These are phyloP conservation scores for Thalassoma bifasciatum DNA, from an alignment of 2,113 vertebrate species.

Conservation along the genomic window DNA sequence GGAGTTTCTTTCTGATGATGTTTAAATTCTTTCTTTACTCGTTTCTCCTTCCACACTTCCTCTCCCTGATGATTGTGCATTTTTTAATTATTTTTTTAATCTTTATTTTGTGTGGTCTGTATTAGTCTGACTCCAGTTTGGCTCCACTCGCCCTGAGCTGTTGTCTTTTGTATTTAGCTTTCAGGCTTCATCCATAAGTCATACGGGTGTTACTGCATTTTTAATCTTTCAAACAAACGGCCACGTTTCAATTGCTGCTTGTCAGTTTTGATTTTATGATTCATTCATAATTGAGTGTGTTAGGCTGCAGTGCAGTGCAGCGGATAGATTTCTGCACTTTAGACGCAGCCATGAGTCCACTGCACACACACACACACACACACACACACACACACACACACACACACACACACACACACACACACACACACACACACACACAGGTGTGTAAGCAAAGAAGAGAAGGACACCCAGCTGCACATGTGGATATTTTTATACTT, in stretches of 20 bases:
- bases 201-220: constrained; percentile 72
- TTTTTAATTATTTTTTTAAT: too few species aligned
- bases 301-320: constrained; percentile 56
- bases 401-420: too few species aligned
- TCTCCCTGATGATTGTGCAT: neutral
- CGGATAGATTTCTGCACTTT: constrained; percentile 62
- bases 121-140: neutral
- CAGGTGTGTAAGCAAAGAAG: too few species aligned
- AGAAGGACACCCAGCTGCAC: too few species aligned
- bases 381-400: too few species aligned
- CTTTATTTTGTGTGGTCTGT: too few species aligned
- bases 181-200: constrained; percentile 75
- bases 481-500: too few species aligned
- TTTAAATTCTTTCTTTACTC: neutral
- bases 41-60: constrained; percentile 10
- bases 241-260: constrained; percentile 78
- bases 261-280: constrained; percentile 81
- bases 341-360: constrained; percentile 14
- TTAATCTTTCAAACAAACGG: constrained; percentile 76
- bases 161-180: constrained; percentile 34
- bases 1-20: neutral
- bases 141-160: constrained; percentile 7
- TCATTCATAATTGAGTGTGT: constrained; percentile 80
- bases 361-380: too few species aligned
- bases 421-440: too few species aligned